Evolutionary conservation across 1,140 invertebrate genomes (phyloP).

Genomic region (Saccostrea echinata): DNA sequence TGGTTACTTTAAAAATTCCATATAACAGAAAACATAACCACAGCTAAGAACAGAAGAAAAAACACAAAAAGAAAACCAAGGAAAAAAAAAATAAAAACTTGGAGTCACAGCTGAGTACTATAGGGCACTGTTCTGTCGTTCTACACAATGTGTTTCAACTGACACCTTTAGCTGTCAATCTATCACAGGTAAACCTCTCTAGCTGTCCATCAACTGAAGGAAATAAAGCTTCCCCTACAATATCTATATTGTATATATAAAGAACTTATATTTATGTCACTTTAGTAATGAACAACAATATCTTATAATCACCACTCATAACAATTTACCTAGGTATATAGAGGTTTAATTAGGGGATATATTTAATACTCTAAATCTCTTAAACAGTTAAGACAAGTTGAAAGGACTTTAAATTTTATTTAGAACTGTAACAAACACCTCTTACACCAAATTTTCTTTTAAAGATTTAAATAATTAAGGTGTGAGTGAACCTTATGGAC

Average conservation of each 20-base stretch:
- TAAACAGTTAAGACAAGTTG: neutral
- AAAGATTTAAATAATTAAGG: neutral
- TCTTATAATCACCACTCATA: neutral
- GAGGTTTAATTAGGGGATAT: neutral
- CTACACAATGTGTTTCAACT: neutral
- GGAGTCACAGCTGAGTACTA: neutral
- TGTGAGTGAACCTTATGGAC: too few species aligned
- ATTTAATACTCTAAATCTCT: neutral
- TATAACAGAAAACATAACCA: neutral
- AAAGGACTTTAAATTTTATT: neutral
- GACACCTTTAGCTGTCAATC: slow-evolving; percentile 28
- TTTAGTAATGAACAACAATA: neutral
- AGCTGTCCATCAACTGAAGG: slow-evolving; percentile 20
- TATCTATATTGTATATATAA: neutral
- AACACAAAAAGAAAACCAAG: neutral
- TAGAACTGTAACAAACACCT: neutral
- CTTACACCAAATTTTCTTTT: neutral
- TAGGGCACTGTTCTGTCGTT: neutral
- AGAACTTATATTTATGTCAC: neutral
- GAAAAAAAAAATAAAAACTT: neutral
- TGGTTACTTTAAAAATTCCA: slow-evolving; percentile 18
- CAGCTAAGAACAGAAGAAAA: neutral
- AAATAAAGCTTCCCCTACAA: neutral
- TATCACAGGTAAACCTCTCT: neutral
- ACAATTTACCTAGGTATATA: slow-evolving; percentile 9